phyloP scores from a whole-genome alignment of 2,888 invertebrate genomes.

The Athetis lepigone region DNA sequence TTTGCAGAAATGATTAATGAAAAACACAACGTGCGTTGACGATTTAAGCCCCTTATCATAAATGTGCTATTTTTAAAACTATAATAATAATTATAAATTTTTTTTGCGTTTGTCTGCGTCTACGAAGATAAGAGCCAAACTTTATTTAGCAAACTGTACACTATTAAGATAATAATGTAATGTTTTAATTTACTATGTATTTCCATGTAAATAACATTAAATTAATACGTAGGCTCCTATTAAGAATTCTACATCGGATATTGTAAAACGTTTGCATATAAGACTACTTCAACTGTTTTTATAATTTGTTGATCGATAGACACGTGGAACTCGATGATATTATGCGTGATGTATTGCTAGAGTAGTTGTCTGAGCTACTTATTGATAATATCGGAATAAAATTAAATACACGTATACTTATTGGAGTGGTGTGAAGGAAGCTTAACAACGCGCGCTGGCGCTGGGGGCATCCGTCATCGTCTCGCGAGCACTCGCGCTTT shows the following conservation, averaged over 20 bases:
- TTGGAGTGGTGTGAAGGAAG: slow-evolving; percentile 53
- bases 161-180: slow-evolving; percentile 38
- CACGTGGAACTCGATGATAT: slow-evolving; percentile 20
- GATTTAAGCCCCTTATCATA: slow-evolving; percentile 50
- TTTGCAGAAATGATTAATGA: slow-evolving; percentile 38
- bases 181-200: slow-evolving; percentile 18
- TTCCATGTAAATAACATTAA: slow-evolving; percentile 16
- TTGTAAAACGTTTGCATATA: slow-evolving; percentile 43
- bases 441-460: slow-evolving; percentile 62
- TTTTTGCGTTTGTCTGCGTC: slow-evolving; percentile 22
- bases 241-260: slow-evolving; percentile 16
- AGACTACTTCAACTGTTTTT: slow-evolving; percentile 24
- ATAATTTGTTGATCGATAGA: slow-evolving; percentile 28
- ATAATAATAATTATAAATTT: slow-evolving; percentile 23
- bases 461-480: slow-evolving; percentile 79
- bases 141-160: slow-evolving; percentile 25
- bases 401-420: slow-evolving; percentile 21
- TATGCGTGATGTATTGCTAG: slow-evolving; percentile 14
- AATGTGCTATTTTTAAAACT: slow-evolving; percentile 52
- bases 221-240: slow-evolving; percentile 5
- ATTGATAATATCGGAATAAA: slow-evolving; percentile 28
- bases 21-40: slow-evolving; percentile 41
- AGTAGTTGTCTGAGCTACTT: slow-evolving; percentile 18
- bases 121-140: slow-evolving; percentile 36
- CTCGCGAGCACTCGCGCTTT: slow-evolving; percentile 72